A percentile compares a stretch with the other conserved stretches of the same genome.
These are phyloP conservation scores for Saccostrea echinata DNA, from an alignment of 1,140 invertebrate genomes.

Conservation along the genomic window DNA sequence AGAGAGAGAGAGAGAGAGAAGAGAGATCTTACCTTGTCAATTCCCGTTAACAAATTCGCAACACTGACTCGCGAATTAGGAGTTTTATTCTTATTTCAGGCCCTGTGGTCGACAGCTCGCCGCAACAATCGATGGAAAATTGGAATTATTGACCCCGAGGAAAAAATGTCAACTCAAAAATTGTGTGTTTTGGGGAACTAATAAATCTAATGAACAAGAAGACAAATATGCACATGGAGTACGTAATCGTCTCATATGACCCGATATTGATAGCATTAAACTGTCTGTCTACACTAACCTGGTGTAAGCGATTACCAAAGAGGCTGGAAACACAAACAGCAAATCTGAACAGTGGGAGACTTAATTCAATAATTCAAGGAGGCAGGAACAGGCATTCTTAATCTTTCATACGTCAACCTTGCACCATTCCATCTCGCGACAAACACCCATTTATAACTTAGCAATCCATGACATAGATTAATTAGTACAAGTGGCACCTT, in stretches of 20 bases:
- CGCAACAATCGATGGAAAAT: neutral
- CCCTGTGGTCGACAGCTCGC: neutral
- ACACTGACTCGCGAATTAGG: neutral
- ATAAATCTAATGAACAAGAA: conserved; percentile 27
- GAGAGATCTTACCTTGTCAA: neutral
- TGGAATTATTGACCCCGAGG: neutral
- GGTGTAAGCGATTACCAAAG: no score
- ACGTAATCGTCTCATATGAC: neutral
- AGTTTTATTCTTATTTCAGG: neutral
- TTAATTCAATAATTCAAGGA: no score
- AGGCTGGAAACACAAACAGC: no score
- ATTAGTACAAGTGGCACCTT: no score
- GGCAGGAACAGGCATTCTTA: no score
- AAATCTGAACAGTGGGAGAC: no score
- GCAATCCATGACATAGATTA: no score
- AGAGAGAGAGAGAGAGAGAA: conserved; percentile 33
- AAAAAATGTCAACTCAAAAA: neutral
- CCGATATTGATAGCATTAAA: neutral
- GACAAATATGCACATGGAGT: neutral
- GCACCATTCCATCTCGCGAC: no score
- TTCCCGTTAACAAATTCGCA: neutral
- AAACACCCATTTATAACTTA: no score
- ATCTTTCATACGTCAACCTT: no score
- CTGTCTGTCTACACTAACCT: neutral
- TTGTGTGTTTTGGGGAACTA: neutral